Evolutionary conservation across 1,140 invertebrate genomes (phyloP), one percentile per base, ranked within the genome.

Genomic region (Drosophila sucinea): DNA sequence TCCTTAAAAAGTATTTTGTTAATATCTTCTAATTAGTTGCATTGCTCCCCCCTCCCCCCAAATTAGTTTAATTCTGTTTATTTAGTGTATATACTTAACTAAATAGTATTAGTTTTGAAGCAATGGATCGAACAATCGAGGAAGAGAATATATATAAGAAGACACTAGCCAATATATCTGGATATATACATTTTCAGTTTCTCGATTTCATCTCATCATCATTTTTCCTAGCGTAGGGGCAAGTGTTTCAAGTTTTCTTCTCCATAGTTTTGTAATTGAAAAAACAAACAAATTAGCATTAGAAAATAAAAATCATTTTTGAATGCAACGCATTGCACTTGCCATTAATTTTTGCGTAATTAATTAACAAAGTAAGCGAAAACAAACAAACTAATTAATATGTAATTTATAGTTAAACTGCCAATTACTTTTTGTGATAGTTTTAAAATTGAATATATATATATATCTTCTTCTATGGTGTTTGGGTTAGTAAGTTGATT

Each of bases 391-490:
- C 33, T 72, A 76, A 56, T 69, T 67, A 66, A 81, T 69, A 57
- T 70, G 29, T 73, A 73, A 60, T 73, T 75, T 76, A 72, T 73
- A 67, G 61, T 84, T 81, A 80, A 89, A 89, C 84, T 89, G 84
- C 84, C 84, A 89, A 89, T 89, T 89, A 89, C 81, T 89, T 89
- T 89, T 89, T 89, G 84, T 89, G 84, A 89, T 86, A 86, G 83
- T 89, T 89, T 86, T 77, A 67, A 17, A 83, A 86, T 73, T 81
- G 61, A 87, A 61, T 70, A 60, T 83, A 68, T 57, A 73, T 71
- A 73, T 73, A 67, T 71, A 73, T 71, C 60, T 75, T 71, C 60
- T 75, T 80, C 81, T 74, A 62, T 70, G 84, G 84, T 89, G 84
- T 89, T 89, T 89, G 84, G 84, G 84, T 84, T 60, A 79, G 65